Evolutionary conservation across 2,797 vertebrate genomes (phyloP).

Genomic region (Coracias cyanogaster): DNA sequence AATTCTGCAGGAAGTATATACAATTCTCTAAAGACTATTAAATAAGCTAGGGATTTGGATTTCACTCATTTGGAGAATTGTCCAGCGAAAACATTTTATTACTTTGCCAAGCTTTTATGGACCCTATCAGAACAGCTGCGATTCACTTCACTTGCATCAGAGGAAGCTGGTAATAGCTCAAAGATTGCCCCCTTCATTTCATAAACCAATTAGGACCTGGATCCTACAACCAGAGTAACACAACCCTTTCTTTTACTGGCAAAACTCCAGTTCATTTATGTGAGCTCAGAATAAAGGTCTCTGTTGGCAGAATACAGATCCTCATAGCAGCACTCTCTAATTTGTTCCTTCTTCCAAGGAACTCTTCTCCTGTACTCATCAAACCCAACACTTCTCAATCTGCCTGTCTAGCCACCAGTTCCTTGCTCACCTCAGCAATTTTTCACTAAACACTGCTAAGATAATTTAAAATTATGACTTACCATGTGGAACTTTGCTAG

Average conservation of each 20-base stretch:
- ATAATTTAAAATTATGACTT: background rate
- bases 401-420: background rate
- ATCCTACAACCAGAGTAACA: conserved; percentile 43
- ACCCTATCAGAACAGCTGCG: conserved; percentile 62
- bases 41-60: conserved; percentile 49
- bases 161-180: conserved; percentile 69
- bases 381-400: background rate
- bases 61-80: conserved; percentile 55
- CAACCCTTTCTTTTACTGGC: conserved; percentile 52
- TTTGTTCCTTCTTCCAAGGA: conserved; percentile 19
- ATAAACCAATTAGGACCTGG: conserved; percentile 66
- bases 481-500: background rate
- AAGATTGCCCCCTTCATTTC: conserved; percentile 66
- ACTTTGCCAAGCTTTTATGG: conserved; percentile 49
- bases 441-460: background rate
- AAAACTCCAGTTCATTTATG: conserved; percentile 62
- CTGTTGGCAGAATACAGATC: conserved; percentile 56
- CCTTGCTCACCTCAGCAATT: background rate
- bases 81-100: conserved; percentile 57
- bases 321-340: conserved; percentile 18
- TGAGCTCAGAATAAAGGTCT: conserved; percentile 43
- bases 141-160: conserved; percentile 66
- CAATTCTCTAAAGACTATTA: conserved; percentile 29
- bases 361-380: background rate
- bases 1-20: conserved; percentile 5